Evolutionary conservation across 2,888 invertebrate species (phyloP), one percentile per base, ranked within the genome.

Genomic region (Sussaba pulchella): DNA sequence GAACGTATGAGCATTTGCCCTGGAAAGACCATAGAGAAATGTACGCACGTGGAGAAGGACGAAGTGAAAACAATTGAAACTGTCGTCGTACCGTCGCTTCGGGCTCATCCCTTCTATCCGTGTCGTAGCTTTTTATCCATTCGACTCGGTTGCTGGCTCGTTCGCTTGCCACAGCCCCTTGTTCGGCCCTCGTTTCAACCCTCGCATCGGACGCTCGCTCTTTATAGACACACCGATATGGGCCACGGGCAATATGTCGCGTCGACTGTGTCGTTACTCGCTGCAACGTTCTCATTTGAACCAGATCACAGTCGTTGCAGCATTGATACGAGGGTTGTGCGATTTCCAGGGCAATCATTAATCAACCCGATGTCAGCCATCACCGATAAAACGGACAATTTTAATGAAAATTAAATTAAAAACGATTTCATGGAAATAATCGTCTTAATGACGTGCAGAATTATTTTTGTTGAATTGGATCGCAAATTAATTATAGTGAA

Each of bases 11-110:
- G 50, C 67, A 36, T 26, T 54, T 78, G 73, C 36, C 52, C 63
- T 47, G 45, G 36, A 76, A 70, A 73, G 52, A 31, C 36, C 17
- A 36, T 14, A 31, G n/a, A 31, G 17, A 36, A 36, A 14, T 39
- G 14, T 36, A 26, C 17, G 10, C 63, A 63, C 21, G 47, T 63
- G 41, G 72, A 67, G 14, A 50, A 72, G 67, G 72, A 45, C 36
- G 52, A 52, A 61, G 61, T 69, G 52, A 52, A 78, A 78, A 78
- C 78, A 78, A 73, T 73, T 63, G 78, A 39, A 78, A 78, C 67
- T 54, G 73, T 66, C 66, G 67, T 73, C 73, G 45, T 73, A 43
- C 36, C 43, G 24, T 78, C 52, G 52, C 78, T 73, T 54, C 78
- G 39, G 72, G 72, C 63, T 26, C 31, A 12, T 67, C 50, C 39